Percentiles rank a stretch among this genome's conserved stretches.
Conservation (phyloP, 2,113 vertebrate species). For the Halcyon malimbica region DNA sequence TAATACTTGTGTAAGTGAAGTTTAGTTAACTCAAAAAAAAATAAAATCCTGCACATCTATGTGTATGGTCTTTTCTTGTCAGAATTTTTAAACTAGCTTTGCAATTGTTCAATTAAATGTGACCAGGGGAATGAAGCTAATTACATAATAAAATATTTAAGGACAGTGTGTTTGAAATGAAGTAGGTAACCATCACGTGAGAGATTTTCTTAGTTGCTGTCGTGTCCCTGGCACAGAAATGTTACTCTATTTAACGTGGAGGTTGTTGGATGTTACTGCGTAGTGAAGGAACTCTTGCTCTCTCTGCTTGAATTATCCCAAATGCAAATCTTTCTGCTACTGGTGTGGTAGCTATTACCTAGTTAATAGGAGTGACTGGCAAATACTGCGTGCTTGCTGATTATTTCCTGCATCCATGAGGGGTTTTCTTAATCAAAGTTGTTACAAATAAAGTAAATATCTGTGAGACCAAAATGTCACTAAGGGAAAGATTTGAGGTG, state of each 20-base stretch:
- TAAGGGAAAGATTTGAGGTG: background rate
- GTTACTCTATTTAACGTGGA: background rate
- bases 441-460: background rate
- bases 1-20: background rate
- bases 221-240: background rate
- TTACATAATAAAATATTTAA: background rate
- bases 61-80: background rate
- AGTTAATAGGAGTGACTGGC: background rate
- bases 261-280: background rate
- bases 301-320: background rate
- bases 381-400: background rate
- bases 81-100: background rate
- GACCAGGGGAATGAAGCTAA: background rate
- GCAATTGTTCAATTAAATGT: background rate
- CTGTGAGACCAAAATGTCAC: background rate
- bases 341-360: background rate
- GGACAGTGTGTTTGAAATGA: background rate
- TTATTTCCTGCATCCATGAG: background rate
- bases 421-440: background rate
- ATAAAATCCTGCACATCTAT: background rate
- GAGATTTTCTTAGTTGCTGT: background rate
- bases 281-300: background rate
- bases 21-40: background rate
- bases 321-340: background rate
- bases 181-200: background rate